Conservation (phyloP, 64 coral and sea anemone genomes). For the Stichodactyla mertensii region DNA sequence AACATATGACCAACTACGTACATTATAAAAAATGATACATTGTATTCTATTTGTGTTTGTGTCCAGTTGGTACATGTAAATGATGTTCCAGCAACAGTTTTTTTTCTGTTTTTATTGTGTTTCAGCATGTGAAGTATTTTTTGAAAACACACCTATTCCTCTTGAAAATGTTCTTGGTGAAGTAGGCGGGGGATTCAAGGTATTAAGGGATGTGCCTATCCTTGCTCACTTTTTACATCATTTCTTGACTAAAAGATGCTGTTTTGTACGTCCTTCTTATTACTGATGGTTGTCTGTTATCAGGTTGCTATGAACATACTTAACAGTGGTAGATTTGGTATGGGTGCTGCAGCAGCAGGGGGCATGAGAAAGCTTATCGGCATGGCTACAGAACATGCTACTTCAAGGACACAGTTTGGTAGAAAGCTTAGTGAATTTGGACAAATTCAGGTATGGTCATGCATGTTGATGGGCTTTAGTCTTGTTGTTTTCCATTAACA, state of each 20-base stretch:
- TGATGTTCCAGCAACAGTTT: background rate
- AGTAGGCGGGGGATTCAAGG: constrained; percentile 79
- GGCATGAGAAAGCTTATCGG: constrained; percentile 68
- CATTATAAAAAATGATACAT: no score
- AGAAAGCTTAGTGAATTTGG: constrained; percentile 68
- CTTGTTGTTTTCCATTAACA: no score
- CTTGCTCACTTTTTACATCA: no score
- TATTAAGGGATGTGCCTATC: background rate
- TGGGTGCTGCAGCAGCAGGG: constrained; percentile 59
- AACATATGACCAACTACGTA: no score
- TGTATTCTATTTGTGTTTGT: no score
- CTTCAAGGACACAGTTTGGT: constrained; percentile 68
- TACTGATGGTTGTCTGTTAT: background rate
- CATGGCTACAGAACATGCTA: constrained; percentile 71
- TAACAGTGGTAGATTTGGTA: constrained; percentile 75
- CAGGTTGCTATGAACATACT: constrained; percentile 84
- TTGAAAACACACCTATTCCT: constrained; percentile 82
- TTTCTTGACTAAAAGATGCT: no score
- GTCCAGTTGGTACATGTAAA: no score
- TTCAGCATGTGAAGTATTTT: constrained; percentile 70
- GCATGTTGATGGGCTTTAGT: background rate
- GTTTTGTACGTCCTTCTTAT: background rate
- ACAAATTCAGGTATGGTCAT: constrained; percentile 60
- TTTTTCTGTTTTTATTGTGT: background rate
- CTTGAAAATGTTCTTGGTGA: constrained; percentile 72